phyloP scores from a whole-genome alignment of 2,113 vertebrate species.

The Perccottus glenii region DNA sequence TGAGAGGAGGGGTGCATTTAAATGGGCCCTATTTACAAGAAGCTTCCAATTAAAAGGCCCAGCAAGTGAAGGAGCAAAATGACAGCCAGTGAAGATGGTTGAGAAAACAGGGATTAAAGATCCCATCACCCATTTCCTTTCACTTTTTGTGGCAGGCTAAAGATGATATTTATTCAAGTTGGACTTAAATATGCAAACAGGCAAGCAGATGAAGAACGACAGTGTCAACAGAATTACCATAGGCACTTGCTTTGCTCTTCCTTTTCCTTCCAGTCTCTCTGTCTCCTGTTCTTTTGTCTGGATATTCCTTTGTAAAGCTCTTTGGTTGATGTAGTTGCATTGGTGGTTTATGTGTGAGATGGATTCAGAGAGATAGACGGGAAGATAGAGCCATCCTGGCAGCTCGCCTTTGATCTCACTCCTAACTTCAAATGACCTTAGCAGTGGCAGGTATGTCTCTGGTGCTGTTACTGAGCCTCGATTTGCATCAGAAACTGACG shows the following conservation, averaged over 20 bases:
- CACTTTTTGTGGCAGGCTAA: slow-evolving; percentile 37
- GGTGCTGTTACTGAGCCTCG: slow-evolving; percentile 22
- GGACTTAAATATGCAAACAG: slow-evolving; percentile 44
- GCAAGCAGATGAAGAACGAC: slow-evolving; percentile 42
- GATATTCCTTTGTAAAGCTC: slow-evolving; percentile 1
- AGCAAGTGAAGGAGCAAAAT: slow-evolving; percentile 11
- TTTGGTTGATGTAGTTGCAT: slow-evolving; percentile 5
- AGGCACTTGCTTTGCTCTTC: slow-evolving; percentile 30
- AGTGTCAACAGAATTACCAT: slow-evolving; percentile 50
- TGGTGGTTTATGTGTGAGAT: neutral
- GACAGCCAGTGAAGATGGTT: slow-evolving; percentile 15
- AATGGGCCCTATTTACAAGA: slow-evolving; percentile 16
- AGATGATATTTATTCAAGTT: slow-evolving; percentile 41
- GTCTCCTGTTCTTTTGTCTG: neutral
- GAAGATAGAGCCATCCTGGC: slow-evolving; percentile 36
- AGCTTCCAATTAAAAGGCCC: slow-evolving; percentile 28
- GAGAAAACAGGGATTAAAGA: slow-evolving; percentile 24
- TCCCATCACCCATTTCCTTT: slow-evolving; percentile 37
- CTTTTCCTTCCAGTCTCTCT: neutral
- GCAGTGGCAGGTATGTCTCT: slow-evolving; percentile 53
- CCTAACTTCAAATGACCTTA: slow-evolving; percentile 63
- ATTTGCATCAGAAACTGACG: slow-evolving; percentile 57
- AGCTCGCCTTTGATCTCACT: slow-evolving; percentile 59
- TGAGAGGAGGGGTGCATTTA: slow-evolving; percentile 6
- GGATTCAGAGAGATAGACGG: slow-evolving; percentile 27